Evolutionary conservation across 2,888 invertebrate genomes (phyloP).

Genomic region (Elysia crispata): DNA sequence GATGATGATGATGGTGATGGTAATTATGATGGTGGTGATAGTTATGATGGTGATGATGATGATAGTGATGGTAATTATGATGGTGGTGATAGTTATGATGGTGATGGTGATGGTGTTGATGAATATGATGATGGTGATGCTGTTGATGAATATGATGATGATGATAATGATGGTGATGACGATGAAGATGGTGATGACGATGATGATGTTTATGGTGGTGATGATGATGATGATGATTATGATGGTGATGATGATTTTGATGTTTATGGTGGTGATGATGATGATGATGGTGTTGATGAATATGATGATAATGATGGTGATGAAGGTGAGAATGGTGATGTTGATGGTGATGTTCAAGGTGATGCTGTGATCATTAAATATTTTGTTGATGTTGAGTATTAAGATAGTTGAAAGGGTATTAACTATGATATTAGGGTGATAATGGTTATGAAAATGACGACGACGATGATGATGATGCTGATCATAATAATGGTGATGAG

Average conservation of each 20-base stretch:
- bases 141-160: too few species aligned
- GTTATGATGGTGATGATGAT: neutral
- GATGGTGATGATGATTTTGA: too few species aligned
- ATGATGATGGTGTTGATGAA: neutral
- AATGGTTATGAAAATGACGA: too few species aligned
- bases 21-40: neutral
- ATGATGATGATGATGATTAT: too few species aligned
- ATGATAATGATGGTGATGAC: neutral
- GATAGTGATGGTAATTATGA: neutral
- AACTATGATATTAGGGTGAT: too few species aligned
- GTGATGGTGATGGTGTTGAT: neutral
- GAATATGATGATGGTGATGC: too few species aligned
- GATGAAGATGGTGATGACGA: too few species aligned
- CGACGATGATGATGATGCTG: neutral
- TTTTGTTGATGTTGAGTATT: too few species aligned
- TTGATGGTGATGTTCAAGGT: neutral
- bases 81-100: neutral
- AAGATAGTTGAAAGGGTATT: neutral
- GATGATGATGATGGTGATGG: neutral
- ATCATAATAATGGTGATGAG: too few species aligned
- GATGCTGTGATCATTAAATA: too few species aligned
- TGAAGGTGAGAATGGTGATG: neutral
- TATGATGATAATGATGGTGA: neutral
- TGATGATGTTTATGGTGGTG: neutral
- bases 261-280: too few species aligned